Evolutionary conservation across 2,113 vertebrate genomes (phyloP).

Genomic region (Baryphthengus martii): DNA sequence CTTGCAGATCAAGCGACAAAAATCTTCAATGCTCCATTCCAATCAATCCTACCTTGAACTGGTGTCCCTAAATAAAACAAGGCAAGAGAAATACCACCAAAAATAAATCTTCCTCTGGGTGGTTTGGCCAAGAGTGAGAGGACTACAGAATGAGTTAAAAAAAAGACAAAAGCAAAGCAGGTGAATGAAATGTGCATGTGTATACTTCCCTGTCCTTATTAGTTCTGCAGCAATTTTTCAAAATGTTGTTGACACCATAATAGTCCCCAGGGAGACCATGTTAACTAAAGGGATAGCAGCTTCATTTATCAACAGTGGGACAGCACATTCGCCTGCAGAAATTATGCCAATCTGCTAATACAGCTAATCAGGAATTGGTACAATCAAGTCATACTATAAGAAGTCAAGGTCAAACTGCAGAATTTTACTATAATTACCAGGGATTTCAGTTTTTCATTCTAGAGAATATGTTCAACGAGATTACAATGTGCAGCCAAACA

Average conservation of each 20-base stretch:
- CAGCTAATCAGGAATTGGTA: background rate
- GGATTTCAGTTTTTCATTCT: background rate
- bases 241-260: background rate
- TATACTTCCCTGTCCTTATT: background rate
- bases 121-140: background rate
- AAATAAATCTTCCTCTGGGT: background rate
- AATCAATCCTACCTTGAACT: background rate
- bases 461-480: background rate
- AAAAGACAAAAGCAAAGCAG: background rate
- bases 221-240: constrained; percentile 21
- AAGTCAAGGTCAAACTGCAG: background rate
- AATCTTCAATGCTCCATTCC: background rate
- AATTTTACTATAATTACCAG: background rate
- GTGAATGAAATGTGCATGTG: background rate
- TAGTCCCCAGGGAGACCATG: background rate
- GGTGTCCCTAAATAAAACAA: background rate
- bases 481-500: background rate
- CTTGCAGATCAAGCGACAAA: background rate
- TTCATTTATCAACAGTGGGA: background rate
- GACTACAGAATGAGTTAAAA: background rate
- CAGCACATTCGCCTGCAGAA: background rate
- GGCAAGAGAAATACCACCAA: background rate
- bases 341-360: background rate
- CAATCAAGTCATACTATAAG: background rate
- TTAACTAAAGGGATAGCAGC: constrained; percentile 7